A percentile compares a stretch with the other conserved stretches of the same genome.
phyloP scores from a whole-genome alignment of 92 coral and sea anemone genomes.

The Paragorgia papillata region DNA sequence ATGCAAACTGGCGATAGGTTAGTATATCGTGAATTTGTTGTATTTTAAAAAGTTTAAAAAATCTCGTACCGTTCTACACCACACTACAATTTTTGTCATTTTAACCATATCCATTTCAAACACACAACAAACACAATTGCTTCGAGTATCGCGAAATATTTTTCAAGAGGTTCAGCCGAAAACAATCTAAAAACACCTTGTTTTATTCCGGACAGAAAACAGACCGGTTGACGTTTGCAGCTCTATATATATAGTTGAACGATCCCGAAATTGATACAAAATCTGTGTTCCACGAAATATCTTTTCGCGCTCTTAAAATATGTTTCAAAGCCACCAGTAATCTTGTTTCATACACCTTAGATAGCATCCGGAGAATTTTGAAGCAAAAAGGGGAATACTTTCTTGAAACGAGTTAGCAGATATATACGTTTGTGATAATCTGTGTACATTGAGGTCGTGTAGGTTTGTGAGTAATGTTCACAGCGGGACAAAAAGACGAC shows the following conservation, averaged over 20 bases:
- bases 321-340: neutral
- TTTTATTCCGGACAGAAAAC: neutral
- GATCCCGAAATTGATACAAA: neutral
- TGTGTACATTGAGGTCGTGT: constrained; percentile 12
- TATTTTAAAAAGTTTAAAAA: neutral
- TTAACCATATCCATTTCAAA: no score
- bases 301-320: neutral
- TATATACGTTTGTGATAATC: constrained; percentile 11
- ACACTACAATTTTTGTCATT: neutral
- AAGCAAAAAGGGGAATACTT: neutral
- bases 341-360: neutral
- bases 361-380: neutral
- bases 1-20: constrained; percentile 79
- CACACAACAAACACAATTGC: no score
- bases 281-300: constrained; percentile 20
- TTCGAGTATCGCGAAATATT: no score
- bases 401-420: constrained; percentile 11
- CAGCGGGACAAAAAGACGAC: constrained; percentile 14
- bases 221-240: neutral
- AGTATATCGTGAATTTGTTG: constrained; percentile 2
- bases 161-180: no score
- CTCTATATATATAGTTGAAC: no score
- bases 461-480: constrained; percentile 18
- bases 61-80: neutral
- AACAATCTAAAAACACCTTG: no score